phyloP scores from a whole-genome alignment of 1,140 invertebrate genomes.

The Sinella curviseta region DNA sequence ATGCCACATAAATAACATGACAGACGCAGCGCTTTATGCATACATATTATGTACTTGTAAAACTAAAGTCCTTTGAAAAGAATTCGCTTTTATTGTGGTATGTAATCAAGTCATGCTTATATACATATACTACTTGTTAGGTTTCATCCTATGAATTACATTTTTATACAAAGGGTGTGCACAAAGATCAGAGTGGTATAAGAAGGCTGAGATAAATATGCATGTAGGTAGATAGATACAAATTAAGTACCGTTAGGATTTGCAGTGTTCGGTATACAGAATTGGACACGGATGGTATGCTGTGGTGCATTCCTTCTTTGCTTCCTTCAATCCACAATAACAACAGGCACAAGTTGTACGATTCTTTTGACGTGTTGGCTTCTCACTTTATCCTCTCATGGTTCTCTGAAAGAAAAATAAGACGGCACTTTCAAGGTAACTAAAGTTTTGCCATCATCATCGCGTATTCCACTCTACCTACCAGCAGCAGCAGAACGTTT shows the following conservation, averaged over 20 bases:
- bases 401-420: background rate
- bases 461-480: background rate
- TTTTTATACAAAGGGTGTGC: background rate
- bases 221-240: background rate
- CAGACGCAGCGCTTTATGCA: background rate
- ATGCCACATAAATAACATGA: too few species aligned
- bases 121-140: background rate
- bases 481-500: too few species aligned
- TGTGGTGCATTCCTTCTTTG: too few species aligned
- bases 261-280: background rate
- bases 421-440: background rate
- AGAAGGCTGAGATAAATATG: too few species aligned
- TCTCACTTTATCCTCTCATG: background rate
- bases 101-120: background rate
- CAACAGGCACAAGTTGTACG: background rate
- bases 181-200: background rate
- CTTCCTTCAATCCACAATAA: background rate
- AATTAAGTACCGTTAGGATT: background rate
- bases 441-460: background rate
- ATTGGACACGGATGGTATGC: too few species aligned
- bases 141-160: background rate
- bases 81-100: background rate
- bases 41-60: background rate
- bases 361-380: background rate
- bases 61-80: background rate